These are phyloP conservation scores for Sebastes dallii DNA, from an alignment of 2,797 vertebrate genomes.

Conservation along the genomic window DNA sequence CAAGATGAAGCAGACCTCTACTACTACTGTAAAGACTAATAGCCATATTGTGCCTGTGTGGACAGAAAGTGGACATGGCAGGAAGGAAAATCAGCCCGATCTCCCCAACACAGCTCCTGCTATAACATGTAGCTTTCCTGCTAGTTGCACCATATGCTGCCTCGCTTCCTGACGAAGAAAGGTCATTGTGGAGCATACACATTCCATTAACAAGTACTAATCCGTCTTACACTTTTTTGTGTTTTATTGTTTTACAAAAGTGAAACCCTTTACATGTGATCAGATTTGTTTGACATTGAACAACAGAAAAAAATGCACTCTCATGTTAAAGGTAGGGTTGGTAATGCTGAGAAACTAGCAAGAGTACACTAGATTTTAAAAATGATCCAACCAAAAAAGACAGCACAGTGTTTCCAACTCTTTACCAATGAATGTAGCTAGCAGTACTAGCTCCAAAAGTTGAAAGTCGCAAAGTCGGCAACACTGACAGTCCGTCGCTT, in stretches of 20 bases:
- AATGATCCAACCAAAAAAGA: no score
- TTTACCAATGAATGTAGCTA: no score
- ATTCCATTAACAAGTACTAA: not conserved
- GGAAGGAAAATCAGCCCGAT: conserved; percentile 46
- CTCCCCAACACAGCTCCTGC: conserved; percentile 24
- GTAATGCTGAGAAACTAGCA: no score
- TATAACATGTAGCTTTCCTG: not conserved
- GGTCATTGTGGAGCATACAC: conserved; percentile 1
- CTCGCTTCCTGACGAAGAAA: conserved; percentile 44
- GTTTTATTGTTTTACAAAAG: not conserved
- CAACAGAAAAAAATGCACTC: not conserved
- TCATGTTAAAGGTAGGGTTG: not conserved
- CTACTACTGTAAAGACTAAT: not conserved
- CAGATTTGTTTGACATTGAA: not conserved
- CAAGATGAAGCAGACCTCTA: not conserved
- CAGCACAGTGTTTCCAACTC: no score
- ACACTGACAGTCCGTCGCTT: no score
- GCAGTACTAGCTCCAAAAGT: not conserved
- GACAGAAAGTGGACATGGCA: not conserved
- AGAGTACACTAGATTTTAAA: not conserved
- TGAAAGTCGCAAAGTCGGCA: no score
- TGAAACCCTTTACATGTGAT: not conserved
- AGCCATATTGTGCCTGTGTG: not conserved
- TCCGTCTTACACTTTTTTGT: not conserved
- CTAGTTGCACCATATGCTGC: conserved; percentile 13